Conservation (phyloP, 1,140 invertebrate genomes). For the Drosophila parvula region DNA sequence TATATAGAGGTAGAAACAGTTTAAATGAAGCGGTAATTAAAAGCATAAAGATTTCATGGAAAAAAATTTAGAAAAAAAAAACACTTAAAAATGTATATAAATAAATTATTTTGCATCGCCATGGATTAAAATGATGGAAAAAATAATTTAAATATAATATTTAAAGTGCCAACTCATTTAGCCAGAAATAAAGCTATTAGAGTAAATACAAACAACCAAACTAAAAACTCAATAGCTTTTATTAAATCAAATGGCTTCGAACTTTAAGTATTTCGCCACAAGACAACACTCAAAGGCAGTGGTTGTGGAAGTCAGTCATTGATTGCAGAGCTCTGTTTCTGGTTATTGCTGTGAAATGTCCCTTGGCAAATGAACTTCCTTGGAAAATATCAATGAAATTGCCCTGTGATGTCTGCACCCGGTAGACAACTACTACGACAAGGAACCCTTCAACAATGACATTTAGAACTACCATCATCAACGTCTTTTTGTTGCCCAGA, state of each 20-base stretch:
- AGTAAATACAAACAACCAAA: not conserved
- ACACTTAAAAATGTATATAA: slow-evolving; percentile 1
- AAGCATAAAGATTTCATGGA: not conserved
- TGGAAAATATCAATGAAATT: slow-evolving; percentile 18
- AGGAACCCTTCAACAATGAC: slow-evolving; percentile 55
- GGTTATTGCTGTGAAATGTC: slow-evolving; percentile 56
- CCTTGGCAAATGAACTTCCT: slow-evolving; percentile 50
- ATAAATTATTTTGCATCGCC: not conserved
- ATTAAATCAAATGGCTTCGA: slow-evolving; percentile 4
- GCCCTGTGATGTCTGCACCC: slow-evolving; percentile 16
- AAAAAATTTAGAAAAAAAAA: slow-evolving; percentile 8
- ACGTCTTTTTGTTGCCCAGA: slow-evolving; percentile 31
- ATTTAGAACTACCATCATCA: slow-evolving; percentile 52
- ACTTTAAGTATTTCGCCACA: slow-evolving; percentile 1
- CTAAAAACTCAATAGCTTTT: not conserved
- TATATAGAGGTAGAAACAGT: not conserved
- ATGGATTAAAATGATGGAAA: not conserved
- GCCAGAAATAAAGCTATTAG: not conserved
- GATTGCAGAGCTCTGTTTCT: slow-evolving; percentile 38
- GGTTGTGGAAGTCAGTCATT: slow-evolving; percentile 3
- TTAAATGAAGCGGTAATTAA: not conserved
- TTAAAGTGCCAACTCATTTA: not conserved
- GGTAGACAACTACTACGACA: slow-evolving; percentile 14
- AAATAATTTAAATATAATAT: not conserved
- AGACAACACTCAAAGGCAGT: not conserved